A percentile compares a stretch with the other conserved stretches of the same genome.
Conservation (phyloP, 2,113 vertebrate genomes). For the Zapus hudsonius region DNA sequence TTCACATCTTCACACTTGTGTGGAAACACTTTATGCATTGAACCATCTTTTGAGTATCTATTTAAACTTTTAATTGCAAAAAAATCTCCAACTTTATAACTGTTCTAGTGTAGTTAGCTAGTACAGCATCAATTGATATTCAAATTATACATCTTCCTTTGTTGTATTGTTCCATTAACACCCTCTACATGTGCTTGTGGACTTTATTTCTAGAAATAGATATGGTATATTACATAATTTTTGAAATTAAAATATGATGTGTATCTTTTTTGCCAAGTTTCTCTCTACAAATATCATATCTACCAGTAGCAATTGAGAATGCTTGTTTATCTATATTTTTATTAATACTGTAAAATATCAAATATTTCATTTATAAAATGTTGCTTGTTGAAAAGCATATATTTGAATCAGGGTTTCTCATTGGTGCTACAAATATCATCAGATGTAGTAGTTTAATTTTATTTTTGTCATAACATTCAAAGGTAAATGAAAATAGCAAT, state of each 20-base stretch:
- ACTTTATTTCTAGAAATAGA: neutral
- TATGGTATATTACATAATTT: neutral
- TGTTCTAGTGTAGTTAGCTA: neutral
- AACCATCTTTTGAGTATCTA: neutral
- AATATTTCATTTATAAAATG: neutral
- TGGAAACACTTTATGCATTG: no score
- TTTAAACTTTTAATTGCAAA: slow-evolving; percentile 15
- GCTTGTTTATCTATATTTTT: neutral
- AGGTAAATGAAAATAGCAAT: neutral
- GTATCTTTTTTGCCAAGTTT: slow-evolving; percentile 38
- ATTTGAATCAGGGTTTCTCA: neutral
- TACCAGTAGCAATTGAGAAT: neutral
- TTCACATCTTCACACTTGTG: no score
- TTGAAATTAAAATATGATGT: neutral
- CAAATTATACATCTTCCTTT: neutral
- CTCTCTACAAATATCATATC: neutral
- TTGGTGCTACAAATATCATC: neutral
- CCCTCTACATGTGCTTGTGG: neutral
- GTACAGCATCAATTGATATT: neutral
- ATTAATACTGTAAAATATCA: neutral
- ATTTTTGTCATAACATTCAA: slow-evolving; percentile 26
- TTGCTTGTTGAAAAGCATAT: neutral
- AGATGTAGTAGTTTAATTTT: neutral
- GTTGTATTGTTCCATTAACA: neutral
- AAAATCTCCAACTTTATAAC: neutral